Base-by-base conservation (phyloP, 2,113 vertebrate species). In the Falco punctatus region DNA sequence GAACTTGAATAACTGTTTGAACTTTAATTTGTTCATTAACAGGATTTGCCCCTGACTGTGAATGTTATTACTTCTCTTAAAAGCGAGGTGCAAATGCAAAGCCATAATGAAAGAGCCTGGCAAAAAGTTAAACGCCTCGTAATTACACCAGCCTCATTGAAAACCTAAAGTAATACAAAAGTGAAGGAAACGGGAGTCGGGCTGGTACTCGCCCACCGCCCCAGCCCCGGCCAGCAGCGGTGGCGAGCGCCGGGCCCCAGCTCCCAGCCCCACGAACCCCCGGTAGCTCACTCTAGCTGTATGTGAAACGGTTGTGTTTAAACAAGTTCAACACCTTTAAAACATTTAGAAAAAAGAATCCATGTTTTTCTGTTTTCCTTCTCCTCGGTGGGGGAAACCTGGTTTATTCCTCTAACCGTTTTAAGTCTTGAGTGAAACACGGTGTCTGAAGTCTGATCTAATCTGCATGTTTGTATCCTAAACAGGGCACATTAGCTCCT, bases 1-100 rank as follows among this genome's bases (percentile, higher is more conserved):
- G 98, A 98, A 98, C 98, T 98, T 98, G 98, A 98, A 97, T 98
- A 98, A 98, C 98, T 98, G 98, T 98, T 98, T 98, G 98, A 98
- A 98, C 98, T 98, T 98, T 98, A 98, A 98, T 98, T 98, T 98
- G 98, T 98, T 98, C 98, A 98, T 98, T 98, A 98, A 98, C 98
- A 98, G 98, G 98, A 98, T 98, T 98, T 98, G 98, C 98, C 98
- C 98, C 98, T 98, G 95, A 98, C 98, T 98, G 98, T 46, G 98
- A 98, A 98, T 97, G 98, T 98, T 98, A 98, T 98, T 98, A 98
- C 97, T 98, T 98, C 84, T 90, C 84, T 96, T 98, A 97, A 98
- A 98, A 73, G 95, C 89, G 97, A 97, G 95, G 98, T 97, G 98
- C 97, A 98, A 98, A 98, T 90, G 97, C 98, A 94, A 96, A 96